These are phyloP conservation scores for Melanotaenia nigrans DNA, from an alignment of 2,797 vertebrate species.

Conservation along the genomic window DNA sequence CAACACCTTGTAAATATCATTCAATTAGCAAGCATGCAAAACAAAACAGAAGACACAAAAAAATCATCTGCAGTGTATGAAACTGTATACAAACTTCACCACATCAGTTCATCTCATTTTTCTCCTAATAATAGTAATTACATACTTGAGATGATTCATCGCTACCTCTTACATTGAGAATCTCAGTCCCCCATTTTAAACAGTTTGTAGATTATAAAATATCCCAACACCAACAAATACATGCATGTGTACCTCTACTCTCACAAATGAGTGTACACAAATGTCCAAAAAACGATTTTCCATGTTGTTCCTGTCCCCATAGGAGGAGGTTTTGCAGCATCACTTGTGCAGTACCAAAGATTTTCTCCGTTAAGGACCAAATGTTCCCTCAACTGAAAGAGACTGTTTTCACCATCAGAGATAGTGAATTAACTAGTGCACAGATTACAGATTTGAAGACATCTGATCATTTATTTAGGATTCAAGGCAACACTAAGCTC, in stretches of 20 bases:
- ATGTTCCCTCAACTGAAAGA: too few species aligned
- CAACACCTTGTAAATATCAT: background rate
- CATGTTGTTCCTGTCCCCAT: background rate
- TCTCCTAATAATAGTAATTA: background rate
- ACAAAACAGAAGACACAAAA: background rate
- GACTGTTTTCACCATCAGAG: too few species aligned
- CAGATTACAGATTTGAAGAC: too few species aligned
- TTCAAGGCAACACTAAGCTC: too few species aligned
- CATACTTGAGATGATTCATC: too few species aligned
- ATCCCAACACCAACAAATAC: too few species aligned
- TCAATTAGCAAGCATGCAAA: background rate
- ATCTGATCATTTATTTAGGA: too few species aligned
- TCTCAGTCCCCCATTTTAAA: background rate
- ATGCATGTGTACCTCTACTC: background rate
- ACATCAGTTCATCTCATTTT: background rate
- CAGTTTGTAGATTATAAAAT: too few species aligned
- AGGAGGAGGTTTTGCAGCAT: too few species aligned
- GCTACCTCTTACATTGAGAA: background rate
- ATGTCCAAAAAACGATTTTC: background rate
- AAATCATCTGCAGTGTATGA: background rate
- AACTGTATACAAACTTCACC: background rate
- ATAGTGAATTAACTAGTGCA: too few species aligned
- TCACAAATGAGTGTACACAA: background rate
- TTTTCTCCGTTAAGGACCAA: too few species aligned
- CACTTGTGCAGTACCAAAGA: too few species aligned